phyloP scores from a whole-genome alignment of 2,888 invertebrate species.

The Eilema griseolum region DNA sequence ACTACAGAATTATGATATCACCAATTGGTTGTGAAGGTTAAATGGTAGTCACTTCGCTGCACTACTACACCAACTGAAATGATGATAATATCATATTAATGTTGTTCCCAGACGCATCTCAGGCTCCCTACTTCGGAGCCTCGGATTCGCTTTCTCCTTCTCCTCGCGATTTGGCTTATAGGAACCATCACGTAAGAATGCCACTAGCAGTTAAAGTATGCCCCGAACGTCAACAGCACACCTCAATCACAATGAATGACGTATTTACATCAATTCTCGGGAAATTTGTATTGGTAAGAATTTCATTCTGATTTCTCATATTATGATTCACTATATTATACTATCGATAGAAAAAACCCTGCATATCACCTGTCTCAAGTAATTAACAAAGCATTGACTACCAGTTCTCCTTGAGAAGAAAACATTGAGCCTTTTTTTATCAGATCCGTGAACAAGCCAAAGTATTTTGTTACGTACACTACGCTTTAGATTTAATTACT shows the following conservation, averaged over 20 bases:
- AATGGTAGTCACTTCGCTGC: too few species aligned
- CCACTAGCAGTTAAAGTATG: too few species aligned
- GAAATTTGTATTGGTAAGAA: background rate
- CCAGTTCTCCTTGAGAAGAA: conserved; percentile 47
- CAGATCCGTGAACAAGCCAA: conserved; percentile 40
- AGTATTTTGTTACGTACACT: conserved; percentile 28
- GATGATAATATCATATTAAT: too few species aligned
- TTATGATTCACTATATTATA: conserved; percentile 15
- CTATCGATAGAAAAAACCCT: conserved; percentile 10
- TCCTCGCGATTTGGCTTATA: too few species aligned
- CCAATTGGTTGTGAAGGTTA: too few species aligned
- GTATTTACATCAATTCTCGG: background rate
- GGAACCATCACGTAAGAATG: too few species aligned
- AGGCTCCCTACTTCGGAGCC: background rate
- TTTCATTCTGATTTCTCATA: conserved; percentile 15
- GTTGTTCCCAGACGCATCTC: too few species aligned
- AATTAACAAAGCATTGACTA: conserved; percentile 20
- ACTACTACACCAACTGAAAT: too few species aligned
- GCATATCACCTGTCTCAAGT: conserved; percentile 13
- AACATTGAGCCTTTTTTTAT: conserved; percentile 28
- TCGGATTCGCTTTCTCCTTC: too few species aligned
- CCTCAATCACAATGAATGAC: background rate
- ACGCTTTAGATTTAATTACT: conserved; percentile 44
- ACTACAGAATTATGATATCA: too few species aligned
- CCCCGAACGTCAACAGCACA: background rate